Evolutionary conservation across 2,888 invertebrate species (phyloP), one percentile per base, ranked within the genome.

Genomic region (Metallyticus violacea): DNA sequence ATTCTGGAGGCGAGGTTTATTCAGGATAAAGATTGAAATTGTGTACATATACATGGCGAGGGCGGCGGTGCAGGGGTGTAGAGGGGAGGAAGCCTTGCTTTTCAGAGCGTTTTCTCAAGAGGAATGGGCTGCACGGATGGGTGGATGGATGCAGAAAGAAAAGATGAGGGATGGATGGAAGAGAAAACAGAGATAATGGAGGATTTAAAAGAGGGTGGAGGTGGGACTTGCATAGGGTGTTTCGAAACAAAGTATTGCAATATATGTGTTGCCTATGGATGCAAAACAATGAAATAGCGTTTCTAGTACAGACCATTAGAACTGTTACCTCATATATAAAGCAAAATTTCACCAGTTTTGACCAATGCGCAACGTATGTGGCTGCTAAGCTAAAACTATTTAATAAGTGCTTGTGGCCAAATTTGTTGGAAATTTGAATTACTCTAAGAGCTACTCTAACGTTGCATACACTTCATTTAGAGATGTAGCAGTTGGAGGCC

Each of bases 21-120:
- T 86, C 86, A 86, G 86, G 86, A 86, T 87, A 85, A 87, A 87
- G 86, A 87, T 86, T 87, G 86, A 87, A 86, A 86, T 86, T 87
- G 86, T 87, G 87, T 87, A 87, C 87, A 87, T 79, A 87, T 81
- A 86, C 80, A 86, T 77, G 27, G 85, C 78, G 30, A 81, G 86
- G 29, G 77, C 62, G 77, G 28, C 27, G 30, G 26, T 30, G 15
- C 40, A 9, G 83, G 62, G 85, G 76, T 27, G 78, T 22, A 27
- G n/a, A 77, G 4, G 77, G 30, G 76, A 40, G 85, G 26, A 26
- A 28, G 29, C 80, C n/a, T 26, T 27, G 83, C 81, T 85, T 28
- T 80, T 30, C 81, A 86, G 26, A 77, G 7, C 7, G 30, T 81
- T 79, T 27, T 79, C 62, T 79, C 79, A 40, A 79, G 80, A 77